Evolutionary conservation across 2,113 vertebrate genomes (phyloP), one percentile per base, ranked within the genome.

Genomic region (Bubo blakistoni): DNA sequence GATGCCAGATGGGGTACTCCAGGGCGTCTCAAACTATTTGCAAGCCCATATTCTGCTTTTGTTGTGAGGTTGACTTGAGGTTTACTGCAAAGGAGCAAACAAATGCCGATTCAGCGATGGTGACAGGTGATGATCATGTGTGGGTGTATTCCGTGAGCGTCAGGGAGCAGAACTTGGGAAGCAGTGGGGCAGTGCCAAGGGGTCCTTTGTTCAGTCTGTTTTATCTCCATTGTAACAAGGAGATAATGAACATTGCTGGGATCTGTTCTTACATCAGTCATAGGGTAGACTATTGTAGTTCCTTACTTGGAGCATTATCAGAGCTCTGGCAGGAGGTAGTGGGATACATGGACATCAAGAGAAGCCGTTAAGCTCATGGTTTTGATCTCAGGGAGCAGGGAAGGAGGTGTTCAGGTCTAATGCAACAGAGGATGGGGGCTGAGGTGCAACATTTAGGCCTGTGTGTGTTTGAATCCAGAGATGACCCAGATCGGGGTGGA

Each of bases 401-500:
- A 30, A 72, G 46, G 14, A 29, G 26, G 21, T 51, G 36, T 30
- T 63, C 30, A 25, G 16, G 19, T 25, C 22, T 38, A 16, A 30
- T 10, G 42, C 12, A 29, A 29, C 54, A 51, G n/a, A 42, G 27
- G 17, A 20, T 27, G 51, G 58, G 66, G 24, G 10, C 49, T 51
- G 42, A 71, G 32, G 27, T 29, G 27, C 63, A 59, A 2, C 42
- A 11, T 22, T 62, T 52, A 51, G 49, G 38, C 47, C 57, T 16
- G 13, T 3, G 1, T 11, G 27, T 26, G 34, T 87, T 7, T 58
- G 54, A 54, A 14, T 17, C 27, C 59, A 49, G 63, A 74, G 52
- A 7, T 72, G 42, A 42, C 29, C 38, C 38, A 32, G 25, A 3
- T 2, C 0, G 0, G 8, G 38, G 6, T 29, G 24, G 17, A 44